These are phyloP conservation scores for Drosophila triauraria DNA, from an alignment of 1,140 invertebrate genomes.

Conservation along the genomic window DNA sequence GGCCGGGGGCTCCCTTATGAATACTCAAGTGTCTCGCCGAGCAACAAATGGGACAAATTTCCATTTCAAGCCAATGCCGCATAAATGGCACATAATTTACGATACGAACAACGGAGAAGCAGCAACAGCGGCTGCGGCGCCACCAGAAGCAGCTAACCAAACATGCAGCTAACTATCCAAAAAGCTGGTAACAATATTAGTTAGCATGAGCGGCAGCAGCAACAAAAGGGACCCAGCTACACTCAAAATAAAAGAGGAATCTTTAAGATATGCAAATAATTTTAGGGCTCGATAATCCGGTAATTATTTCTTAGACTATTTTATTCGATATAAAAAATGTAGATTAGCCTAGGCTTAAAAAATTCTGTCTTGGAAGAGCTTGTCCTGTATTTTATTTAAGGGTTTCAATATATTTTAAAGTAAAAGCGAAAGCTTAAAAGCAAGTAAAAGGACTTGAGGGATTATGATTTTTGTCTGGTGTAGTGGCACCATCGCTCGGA, in stretches of 20 bases:
- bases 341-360: too few relatives aligned
- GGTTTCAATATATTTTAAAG: too few relatives aligned
- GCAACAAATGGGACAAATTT: conserved; percentile 84
- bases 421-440: too few relatives aligned
- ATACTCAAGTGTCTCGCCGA: conserved; percentile 79
- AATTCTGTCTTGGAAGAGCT: too few relatives aligned
- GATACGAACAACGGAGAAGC: conserved; percentile 64
- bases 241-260: not conserved
- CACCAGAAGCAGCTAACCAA: conserved; percentile 63
- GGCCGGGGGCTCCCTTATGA: conserved; percentile 69
- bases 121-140: conserved; percentile 21
- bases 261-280: too few relatives aligned
- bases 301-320: too few relatives aligned
- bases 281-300: too few relatives aligned
- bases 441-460: fast-evolving
- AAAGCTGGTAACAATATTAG: conserved; percentile 80
- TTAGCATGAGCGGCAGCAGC: conserved; percentile 54
- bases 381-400: too few relatives aligned
- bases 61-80: conserved; percentile 82
- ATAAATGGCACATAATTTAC: conserved; percentile 83
- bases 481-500: conserved; percentile 29
- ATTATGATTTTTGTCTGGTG: not conserved
- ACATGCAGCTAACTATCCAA: conserved; percentile 81
- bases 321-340: too few relatives aligned
- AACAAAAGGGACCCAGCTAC: conserved; percentile 21